phyloP scores from a whole-genome alignment of 2,797 vertebrate genomes.

The Poeciliopsis turneri region DNA sequence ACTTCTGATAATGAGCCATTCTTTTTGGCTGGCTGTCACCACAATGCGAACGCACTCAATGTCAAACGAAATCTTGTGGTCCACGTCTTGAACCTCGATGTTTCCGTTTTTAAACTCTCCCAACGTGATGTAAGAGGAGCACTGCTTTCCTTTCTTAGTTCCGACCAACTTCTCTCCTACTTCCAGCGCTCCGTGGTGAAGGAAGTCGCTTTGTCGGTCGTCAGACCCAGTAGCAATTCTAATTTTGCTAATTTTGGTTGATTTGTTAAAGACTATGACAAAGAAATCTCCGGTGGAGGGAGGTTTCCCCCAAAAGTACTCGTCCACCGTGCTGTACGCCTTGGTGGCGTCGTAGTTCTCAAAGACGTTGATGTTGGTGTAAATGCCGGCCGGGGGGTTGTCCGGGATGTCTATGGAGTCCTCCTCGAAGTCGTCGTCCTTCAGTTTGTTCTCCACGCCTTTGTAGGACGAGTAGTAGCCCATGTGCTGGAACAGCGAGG shows the following conservation, averaged over 20 bases:
- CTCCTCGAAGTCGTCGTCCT: slow-evolving; percentile 97
- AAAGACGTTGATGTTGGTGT: slow-evolving; percentile 94
- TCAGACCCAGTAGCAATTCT: slow-evolving; percentile 94
- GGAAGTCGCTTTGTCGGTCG: slow-evolving; percentile 93
- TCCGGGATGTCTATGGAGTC: slow-evolving; percentile 96
- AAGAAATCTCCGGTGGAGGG: slow-evolving; percentile 92
- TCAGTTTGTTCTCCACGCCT: slow-evolving; percentile 96
- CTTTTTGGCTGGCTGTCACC: slow-evolving; percentile 92
- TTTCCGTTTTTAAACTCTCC: slow-evolving; percentile 96
- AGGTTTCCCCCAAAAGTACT: slow-evolving; percentile 97
- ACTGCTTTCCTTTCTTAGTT: slow-evolving; percentile 88
- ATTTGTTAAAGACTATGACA: slow-evolving; percentile 90
- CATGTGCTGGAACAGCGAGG: slow-evolving; percentile 98
- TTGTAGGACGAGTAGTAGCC: slow-evolving; percentile 98
- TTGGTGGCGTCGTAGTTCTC: slow-evolving; percentile 94
- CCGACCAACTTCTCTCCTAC: slow-evolving; percentile 89
- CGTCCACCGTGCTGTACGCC: slow-evolving; percentile 93
- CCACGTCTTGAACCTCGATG: slow-evolving; percentile 91
- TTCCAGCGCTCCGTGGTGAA: slow-evolving; percentile 92
- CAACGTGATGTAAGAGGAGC: slow-evolving; percentile 89
- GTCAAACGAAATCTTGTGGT: slow-evolving; percentile 93
- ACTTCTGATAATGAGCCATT: slow-evolving; percentile 96
- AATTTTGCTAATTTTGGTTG: slow-evolving; percentile 90
- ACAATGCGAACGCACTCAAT: slow-evolving; percentile 93
- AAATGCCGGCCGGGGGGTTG: slow-evolving; percentile 92